phyloP scores from a whole-genome alignment of 2,113 vertebrate genomes.

The Ornithorhynchus anatinus region DNA sequence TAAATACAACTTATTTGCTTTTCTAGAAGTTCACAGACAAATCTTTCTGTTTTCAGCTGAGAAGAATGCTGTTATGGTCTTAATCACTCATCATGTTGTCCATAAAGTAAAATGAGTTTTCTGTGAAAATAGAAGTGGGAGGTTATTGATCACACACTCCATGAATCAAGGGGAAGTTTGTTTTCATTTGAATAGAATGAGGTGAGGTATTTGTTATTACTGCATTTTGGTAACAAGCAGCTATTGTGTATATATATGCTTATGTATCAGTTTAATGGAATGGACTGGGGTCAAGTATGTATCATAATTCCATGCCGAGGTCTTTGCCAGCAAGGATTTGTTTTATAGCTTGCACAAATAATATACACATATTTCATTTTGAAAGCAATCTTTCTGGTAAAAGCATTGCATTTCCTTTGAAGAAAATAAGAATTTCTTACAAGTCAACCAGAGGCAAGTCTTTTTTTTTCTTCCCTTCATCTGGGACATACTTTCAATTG shows the following conservation, averaged over 20 bases:
- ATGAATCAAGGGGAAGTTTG: not conserved
- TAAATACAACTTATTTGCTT: too few relatives aligned
- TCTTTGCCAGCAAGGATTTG: not conserved
- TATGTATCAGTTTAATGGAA: not conserved
- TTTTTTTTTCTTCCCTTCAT: too few relatives aligned
- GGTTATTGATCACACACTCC: not conserved
- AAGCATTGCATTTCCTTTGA: too few relatives aligned
- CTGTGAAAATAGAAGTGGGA: not conserved
- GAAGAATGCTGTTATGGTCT: not conserved
- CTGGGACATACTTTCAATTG: not conserved
- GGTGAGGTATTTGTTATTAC: not conserved
- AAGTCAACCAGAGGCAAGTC: too few relatives aligned
- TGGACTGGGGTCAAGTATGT: not conserved
- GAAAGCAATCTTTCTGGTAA: too few relatives aligned
- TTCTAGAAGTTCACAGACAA: not conserved
- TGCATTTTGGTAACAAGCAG: not conserved
- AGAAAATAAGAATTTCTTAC: too few relatives aligned
- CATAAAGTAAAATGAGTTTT: constrained; percentile 1
- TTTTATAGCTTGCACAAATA: constrained; percentile 1
- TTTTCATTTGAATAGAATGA: not conserved
- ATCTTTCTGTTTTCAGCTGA: not conserved
- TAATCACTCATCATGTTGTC: constrained; percentile 12
- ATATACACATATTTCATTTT: not conserved
- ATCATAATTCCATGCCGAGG: not conserved
- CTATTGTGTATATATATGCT: accelerated